Conservation (phyloP, 1,140 invertebrate species). For the Drosophila seguyi region DNA sequence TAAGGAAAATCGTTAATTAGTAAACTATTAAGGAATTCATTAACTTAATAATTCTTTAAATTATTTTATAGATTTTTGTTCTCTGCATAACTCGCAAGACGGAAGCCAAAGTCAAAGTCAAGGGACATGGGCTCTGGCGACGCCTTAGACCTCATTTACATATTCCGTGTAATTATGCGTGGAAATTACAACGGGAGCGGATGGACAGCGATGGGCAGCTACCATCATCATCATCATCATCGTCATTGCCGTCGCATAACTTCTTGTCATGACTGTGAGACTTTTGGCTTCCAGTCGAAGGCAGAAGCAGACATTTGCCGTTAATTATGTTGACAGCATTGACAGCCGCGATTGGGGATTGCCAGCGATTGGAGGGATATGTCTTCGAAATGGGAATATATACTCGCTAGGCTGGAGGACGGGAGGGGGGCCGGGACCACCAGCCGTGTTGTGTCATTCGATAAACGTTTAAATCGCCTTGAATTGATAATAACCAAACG, state of each 20-base stretch:
- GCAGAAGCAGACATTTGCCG: slow-evolving; percentile 71
- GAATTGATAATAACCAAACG: slow-evolving; percentile 67
- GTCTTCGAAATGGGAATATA: slow-evolving; percentile 3
- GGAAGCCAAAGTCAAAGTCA: slow-evolving; percentile 37
- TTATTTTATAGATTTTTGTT: no score
- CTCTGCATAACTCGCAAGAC: slow-evolving; percentile 20
- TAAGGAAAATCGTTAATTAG: no score
- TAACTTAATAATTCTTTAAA: no score
- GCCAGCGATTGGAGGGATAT: slow-evolving; percentile 24
- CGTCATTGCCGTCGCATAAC: slow-evolving; percentile 53
- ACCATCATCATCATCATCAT: slow-evolving; percentile 29
- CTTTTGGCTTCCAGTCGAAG: slow-evolving; percentile 59
- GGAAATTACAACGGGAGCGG: slow-evolving; percentile 57
- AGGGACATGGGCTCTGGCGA: slow-evolving; percentile 46
- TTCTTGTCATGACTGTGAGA: slow-evolving; percentile 69
- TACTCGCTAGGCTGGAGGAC: background rate
- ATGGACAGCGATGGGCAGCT: slow-evolving; percentile 11
- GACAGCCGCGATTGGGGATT: slow-evolving; percentile 45
- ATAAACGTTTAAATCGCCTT: slow-evolving; percentile 73
- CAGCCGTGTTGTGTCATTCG: slow-evolving; percentile 64
- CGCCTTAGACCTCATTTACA: slow-evolving; percentile 70
- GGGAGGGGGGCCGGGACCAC: slow-evolving; percentile 45
- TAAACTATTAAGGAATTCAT: no score
- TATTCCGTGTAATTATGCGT: slow-evolving; percentile 82
- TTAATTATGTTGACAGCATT: slow-evolving; percentile 80